Conservation (phyloP, 2,113 vertebrate species). For the Ia io region DNA sequence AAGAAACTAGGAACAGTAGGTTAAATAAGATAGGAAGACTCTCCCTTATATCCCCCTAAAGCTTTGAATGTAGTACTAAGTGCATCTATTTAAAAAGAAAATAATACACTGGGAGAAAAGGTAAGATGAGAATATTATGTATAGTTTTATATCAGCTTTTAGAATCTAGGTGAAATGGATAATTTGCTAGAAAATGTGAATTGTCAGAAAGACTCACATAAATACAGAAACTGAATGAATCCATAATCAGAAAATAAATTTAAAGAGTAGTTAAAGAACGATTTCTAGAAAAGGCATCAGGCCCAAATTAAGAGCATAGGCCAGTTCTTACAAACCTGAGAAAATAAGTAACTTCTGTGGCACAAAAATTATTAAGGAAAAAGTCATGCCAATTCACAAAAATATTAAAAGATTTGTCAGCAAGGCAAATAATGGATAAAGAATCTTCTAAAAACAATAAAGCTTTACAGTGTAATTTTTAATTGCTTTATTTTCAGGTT, state of each 20-base stretch:
- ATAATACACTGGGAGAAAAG: background rate
- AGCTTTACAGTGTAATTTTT: background rate
- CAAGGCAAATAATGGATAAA: background rate
- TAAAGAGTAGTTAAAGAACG: background rate
- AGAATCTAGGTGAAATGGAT: background rate
- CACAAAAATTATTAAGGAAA: background rate
- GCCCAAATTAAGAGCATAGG: background rate
- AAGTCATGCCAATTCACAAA: background rate
- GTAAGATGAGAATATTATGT: background rate
- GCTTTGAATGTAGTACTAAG: background rate
- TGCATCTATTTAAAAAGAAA: background rate
- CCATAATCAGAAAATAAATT: background rate
- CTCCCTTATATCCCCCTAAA: background rate
- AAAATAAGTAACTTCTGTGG: background rate
- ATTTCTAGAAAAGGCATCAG: background rate
- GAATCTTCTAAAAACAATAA: background rate
- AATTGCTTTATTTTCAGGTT: constrained; percentile 82
- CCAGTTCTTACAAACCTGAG: background rate
- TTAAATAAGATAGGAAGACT: background rate
- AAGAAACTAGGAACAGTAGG: background rate
- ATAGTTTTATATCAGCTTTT: background rate
- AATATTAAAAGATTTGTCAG: background rate
- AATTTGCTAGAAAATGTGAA: constrained; percentile 4
- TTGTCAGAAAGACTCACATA: background rate
- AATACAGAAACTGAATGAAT: background rate